phyloP scores from a whole-genome alignment of 2,113 vertebrate genomes.

The Sinocyclocheilus rhinocerous region DNA sequence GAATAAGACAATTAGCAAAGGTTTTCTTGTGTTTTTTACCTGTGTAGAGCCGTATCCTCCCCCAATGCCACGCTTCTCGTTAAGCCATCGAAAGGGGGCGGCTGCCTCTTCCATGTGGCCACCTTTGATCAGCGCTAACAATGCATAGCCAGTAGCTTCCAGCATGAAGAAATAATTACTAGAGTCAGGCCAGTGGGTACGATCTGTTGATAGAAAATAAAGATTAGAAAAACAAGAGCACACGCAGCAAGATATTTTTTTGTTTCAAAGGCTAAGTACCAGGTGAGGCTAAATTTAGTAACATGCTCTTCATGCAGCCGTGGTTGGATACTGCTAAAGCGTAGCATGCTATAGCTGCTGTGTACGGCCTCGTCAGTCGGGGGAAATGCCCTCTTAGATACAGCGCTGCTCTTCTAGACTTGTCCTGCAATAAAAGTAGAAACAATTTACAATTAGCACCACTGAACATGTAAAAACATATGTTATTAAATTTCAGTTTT shows the following conservation, averaged over 20 bases:
- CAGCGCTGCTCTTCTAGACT: slow-evolving; percentile 4
- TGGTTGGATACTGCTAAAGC: slow-evolving; percentile 74
- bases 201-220: too few relatives aligned
- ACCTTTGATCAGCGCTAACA: slow-evolving; percentile 73
- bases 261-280: slow-evolving; percentile 55
- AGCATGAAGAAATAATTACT: slow-evolving; percentile 64
- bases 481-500: background rate
- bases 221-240: background rate
- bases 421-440: slow-evolving; percentile 33
- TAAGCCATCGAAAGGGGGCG: slow-evolving; percentile 71
- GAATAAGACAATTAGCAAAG: background rate
- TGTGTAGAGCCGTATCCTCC: slow-evolving; percentile 77
- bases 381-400: slow-evolving; percentile 71
- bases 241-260: background rate
- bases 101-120: slow-evolving; percentile 60
- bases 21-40: slow-evolving; percentile 61
- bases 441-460: background rate
- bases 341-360: slow-evolving; percentile 82
- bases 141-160: slow-evolving; percentile 76
- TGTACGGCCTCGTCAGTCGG: slow-evolving; percentile 77
- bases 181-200: slow-evolving; percentile 19
- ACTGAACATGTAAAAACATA: slow-evolving; percentile 16
- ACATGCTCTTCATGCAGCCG: background rate
- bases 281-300: slow-evolving; percentile 61
- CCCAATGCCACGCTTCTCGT: slow-evolving; percentile 66